Base-by-base conservation (phyloP, 1,140 invertebrate genomes). In the Zophobas morio region DNA sequence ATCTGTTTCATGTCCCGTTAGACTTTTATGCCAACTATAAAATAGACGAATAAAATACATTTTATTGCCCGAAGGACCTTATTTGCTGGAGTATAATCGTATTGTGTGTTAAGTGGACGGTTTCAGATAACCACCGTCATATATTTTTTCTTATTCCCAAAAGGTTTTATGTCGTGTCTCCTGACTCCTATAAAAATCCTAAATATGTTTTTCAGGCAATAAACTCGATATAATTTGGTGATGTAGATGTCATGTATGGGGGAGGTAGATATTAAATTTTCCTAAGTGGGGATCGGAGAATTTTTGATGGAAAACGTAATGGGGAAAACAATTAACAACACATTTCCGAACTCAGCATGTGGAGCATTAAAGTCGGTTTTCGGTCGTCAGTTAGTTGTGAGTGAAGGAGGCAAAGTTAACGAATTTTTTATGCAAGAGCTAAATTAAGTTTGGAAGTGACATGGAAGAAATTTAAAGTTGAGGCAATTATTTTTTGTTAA, bases 91-190 rank as follows among this genome's bases (percentile, higher is more conserved):
- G 57, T 32, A 63, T 40, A 63, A 63, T 63, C 39, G 60, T 46
- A 66, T 66, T 66, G 60, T 66, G 60, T 66, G 60, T 42, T 66
- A 66, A 66, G 60, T 66, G 60, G 60, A 66, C 39, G 60, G 60
- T 42, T 66, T 66, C 39, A 66, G 60, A 66, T 66, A 66, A 42
- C 60, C 20, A 42, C 60, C 49, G 20, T 51, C 49, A 51, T 42
- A 66, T 39, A 63, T 66, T 66, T 63, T 66, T 66, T 66, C 37
- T 40, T 66, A 66, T 66, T 66, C 39, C 20, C 39, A n/a, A 51
- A 63, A 36, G 39, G 53, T 54, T 60, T 60, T 60, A 60, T 66
- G 39, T 47, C 60, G 39, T 42, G 60, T 66, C 39, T 42, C 39
- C 57, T 34, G 6, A 57, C 57, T 36, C 1, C 39, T 39, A 42